phyloP scores from a whole-genome alignment of 1,140 invertebrate genomes.

The Drosophila varians region DNA sequence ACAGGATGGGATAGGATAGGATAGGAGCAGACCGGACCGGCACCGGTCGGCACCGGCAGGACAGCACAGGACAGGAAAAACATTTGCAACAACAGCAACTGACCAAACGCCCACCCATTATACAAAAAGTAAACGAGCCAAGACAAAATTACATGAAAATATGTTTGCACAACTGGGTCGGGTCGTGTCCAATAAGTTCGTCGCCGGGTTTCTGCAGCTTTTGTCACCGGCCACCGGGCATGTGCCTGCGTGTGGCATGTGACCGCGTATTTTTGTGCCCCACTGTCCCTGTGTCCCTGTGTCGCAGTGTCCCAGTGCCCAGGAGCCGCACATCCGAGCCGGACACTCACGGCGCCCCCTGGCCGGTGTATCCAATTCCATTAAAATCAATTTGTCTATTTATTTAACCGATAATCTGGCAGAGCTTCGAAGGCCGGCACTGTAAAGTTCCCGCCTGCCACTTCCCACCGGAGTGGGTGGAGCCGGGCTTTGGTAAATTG shows the following conservation, averaged over 20 bases:
- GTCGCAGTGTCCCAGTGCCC: conserved; percentile 7
- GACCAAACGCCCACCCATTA: conserved; percentile 39
- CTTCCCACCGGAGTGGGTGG: not conserved
- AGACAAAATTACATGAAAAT: conserved; percentile 77
- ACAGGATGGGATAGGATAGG: too few relatives aligned
- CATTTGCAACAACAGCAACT: conserved; percentile 34
- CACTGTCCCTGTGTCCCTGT: not conserved
- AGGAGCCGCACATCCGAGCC: conserved; percentile 35
- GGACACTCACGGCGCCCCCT: conserved; percentile 21
- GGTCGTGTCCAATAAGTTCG: conserved; percentile 52
- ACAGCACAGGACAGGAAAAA: not conserved
- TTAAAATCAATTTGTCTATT: conserved; percentile 82
- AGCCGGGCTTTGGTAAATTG: conserved; percentile 34
- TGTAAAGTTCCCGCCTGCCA: conserved; percentile 45
- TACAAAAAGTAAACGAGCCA: conserved; percentile 55
- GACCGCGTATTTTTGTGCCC: conserved; percentile 11
- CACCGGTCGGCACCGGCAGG: too few relatives aligned
- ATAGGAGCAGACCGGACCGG: too few relatives aligned
- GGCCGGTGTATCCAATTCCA: conserved; percentile 71
- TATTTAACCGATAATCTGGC: conserved; percentile 80
- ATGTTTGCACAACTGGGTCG: conserved; percentile 70
- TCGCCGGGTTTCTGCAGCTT: conserved; percentile 22
- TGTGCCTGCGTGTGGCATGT: conserved; percentile 44
- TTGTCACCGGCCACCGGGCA: conserved; percentile 21
- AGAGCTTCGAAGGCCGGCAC: conserved; percentile 38